Conservation (phyloP, 2,797 vertebrate species). For the Gastrophryne carolinensis region DNA sequence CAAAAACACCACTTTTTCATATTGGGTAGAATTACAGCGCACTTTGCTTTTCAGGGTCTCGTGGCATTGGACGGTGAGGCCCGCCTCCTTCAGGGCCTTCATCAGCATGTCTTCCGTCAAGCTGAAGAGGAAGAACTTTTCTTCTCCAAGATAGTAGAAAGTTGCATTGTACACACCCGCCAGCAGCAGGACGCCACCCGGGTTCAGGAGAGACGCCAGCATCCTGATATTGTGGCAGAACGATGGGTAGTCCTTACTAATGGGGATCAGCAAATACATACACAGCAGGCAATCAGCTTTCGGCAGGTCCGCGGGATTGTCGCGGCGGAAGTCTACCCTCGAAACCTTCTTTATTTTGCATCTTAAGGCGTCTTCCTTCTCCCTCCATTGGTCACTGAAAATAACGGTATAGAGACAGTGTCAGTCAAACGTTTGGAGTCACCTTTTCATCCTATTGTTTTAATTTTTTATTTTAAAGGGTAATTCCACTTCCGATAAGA, state of each 20-base stretch:
- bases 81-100: too few species aligned
- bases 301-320: neutral
- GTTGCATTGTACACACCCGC: neutral
- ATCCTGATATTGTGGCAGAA: neutral
- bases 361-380: neutral
- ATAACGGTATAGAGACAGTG: too few species aligned
- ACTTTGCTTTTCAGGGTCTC: too few species aligned
- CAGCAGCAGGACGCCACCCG: neutral
- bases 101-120: too few species aligned
- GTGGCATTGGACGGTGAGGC: too few species aligned
- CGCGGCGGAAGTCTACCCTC: neutral
- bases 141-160: neutral
- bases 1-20: too few species aligned
- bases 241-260: neutral
- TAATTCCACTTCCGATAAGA: too few species aligned
- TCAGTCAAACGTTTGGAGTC: too few species aligned
- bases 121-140: neutral
- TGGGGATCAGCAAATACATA: neutral
- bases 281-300: neutral
- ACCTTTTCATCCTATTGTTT: too few species aligned
- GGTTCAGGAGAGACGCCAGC: neutral
- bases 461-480: too few species aligned
- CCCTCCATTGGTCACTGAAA: neutral
- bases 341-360: neutral
- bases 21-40: too few species aligned